phyloP scores from a whole-genome alignment of 2,888 invertebrate species.

The Drosophila vallismaia region DNA sequence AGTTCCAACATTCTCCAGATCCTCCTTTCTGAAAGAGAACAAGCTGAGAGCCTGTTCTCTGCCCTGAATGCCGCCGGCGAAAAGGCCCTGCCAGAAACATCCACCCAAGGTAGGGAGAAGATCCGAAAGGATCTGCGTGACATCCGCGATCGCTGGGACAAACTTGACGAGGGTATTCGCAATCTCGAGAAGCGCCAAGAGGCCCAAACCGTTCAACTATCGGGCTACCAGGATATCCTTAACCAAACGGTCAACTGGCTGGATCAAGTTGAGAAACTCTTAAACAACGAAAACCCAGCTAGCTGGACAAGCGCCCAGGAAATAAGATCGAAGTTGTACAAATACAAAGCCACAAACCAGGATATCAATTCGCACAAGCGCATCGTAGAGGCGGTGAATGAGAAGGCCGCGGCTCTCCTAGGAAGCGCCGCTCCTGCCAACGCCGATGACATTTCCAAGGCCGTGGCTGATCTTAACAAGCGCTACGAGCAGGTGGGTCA shows the following conservation, averaged over 20 bases:
- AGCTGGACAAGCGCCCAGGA: conserved; percentile 92
- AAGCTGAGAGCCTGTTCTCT: conserved; percentile 91
- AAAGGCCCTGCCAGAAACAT: conserved; percentile 95
- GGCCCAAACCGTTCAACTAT: conserved; percentile 92
- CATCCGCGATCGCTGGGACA: conserved; percentile 94
- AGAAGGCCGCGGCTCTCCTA: conserved; percentile 91
- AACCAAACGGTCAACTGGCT: conserved; percentile 94
- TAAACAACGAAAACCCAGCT: conserved; percentile 89
- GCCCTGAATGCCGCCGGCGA: conserved; percentile 92
- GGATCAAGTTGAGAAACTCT: conserved; percentile 91
- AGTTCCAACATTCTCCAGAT: conserved; percentile 89
- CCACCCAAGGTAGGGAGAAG: conserved; percentile 94
- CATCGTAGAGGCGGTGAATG: conserved; percentile 94
- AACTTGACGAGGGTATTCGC: conserved; percentile 91
- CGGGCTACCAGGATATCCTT: conserved; percentile 93
- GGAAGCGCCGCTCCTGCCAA: conserved; percentile 84
- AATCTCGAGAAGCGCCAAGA: conserved; percentile 94
- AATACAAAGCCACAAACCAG: conserved; percentile 93
- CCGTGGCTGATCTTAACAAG: conserved; percentile 89
- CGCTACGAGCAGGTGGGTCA: conserved; percentile 90
- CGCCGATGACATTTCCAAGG: conserved; percentile 87
- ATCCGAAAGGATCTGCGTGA: conserved; percentile 93
- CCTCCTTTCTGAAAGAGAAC: conserved; percentile 91
- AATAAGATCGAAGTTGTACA: conserved; percentile 91
- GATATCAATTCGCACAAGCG: conserved; percentile 96